Evolutionary conservation across 2,113 vertebrate genomes (phyloP), one percentile per base, ranked within the genome.

Genomic region (Xiphophorus couchianus): DNA sequence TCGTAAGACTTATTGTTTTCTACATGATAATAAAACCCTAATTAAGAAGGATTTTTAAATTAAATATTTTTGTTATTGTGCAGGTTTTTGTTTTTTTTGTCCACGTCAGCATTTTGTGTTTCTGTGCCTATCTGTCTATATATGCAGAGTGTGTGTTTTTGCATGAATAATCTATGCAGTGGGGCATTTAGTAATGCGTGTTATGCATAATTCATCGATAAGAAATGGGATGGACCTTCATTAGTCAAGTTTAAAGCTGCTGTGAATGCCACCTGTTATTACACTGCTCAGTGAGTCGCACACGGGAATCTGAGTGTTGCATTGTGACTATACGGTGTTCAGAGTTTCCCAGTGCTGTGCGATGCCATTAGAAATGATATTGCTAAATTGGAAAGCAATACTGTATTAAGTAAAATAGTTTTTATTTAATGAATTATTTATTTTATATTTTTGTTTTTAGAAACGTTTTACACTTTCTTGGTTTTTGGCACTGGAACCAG

Each of bases 121-220:
- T 39, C 28, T 65, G 67, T 67, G 44, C 1, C 4, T 66, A 27
- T 78, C 58, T 68, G 69, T 22, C 60, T 65, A 13, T 44, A 69
- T 44, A 62, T 44, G 2, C 73, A 74, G 65, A 8, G 33, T 25
- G 35, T 60, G 75, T 68, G 82, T 79, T 69, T 82, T 73, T 67
- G 39, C 78, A 81, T 87, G 79, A 90, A 86, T 86, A 82, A 86
- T 87, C 82, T 74, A 84, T 88, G 84, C 88, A 76, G 66, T 65
- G 66, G 60, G 71, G 82, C 74, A 0, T 91, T 87, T 82, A 88
- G 72, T 76, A 77, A 85, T 81, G 61, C 37, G 74, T 69, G 82
- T 68, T 71, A 85, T 91, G 84, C 80, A 91, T 91, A 79, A 90
- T 91, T 91, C 84, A 91, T 77, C 80, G 74, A 74, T 76, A 60